These are phyloP conservation scores for Arrhamphus sclerolepis DNA, from an alignment of 2,797 vertebrate genomes.

Conservation along the genomic window DNA sequence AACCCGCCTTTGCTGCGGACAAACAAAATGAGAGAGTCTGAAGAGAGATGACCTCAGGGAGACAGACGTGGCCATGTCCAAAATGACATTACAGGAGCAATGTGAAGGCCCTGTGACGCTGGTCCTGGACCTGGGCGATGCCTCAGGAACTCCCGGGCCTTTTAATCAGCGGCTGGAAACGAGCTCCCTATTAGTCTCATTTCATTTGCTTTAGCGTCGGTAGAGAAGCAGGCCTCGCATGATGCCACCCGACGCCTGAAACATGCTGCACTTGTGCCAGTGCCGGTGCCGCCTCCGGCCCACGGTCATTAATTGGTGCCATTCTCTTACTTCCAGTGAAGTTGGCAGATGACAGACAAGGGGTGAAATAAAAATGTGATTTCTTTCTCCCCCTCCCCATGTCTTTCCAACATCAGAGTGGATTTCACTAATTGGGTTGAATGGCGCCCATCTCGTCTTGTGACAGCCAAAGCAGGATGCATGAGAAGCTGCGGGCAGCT, in stretches of 20 bases:
- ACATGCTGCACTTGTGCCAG: constrained; percentile 82
- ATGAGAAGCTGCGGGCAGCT: constrained; percentile 77
- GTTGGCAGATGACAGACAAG: constrained; percentile 88
- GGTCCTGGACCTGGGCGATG: constrained; percentile 87
- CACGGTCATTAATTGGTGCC: constrained; percentile 89
- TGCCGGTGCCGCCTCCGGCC: constrained; percentile 82
- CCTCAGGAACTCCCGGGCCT: constrained; percentile 91
- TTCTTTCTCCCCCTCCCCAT: constrained; percentile 48
- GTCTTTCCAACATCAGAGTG: constrained; percentile 80
- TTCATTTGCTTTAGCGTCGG: constrained; percentile 92
- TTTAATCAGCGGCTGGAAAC: constrained; percentile 93
- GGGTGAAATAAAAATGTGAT: constrained; percentile 80
- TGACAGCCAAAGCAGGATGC: constrained; percentile 78
- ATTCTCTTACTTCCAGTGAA: constrained; percentile 90
- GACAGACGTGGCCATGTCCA: constrained; percentile 87
- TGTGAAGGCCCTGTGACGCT: constrained; percentile 77
- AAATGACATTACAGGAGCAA: constrained; percentile 92
- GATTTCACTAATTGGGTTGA: constrained; percentile 85
- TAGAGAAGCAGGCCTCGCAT: constrained; percentile 82
- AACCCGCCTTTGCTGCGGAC: constrained; percentile 80
- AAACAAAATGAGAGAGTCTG: constrained; percentile 87
- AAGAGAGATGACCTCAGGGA: constrained; percentile 94
- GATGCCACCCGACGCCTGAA: constrained; percentile 94
- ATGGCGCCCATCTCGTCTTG: constrained; percentile 71
- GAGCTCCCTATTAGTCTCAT: constrained; percentile 94